These are phyloP conservation scores for Ferdinandea cuprea DNA, from an alignment of 2,888 invertebrate genomes.

Conservation along the genomic window DNA sequence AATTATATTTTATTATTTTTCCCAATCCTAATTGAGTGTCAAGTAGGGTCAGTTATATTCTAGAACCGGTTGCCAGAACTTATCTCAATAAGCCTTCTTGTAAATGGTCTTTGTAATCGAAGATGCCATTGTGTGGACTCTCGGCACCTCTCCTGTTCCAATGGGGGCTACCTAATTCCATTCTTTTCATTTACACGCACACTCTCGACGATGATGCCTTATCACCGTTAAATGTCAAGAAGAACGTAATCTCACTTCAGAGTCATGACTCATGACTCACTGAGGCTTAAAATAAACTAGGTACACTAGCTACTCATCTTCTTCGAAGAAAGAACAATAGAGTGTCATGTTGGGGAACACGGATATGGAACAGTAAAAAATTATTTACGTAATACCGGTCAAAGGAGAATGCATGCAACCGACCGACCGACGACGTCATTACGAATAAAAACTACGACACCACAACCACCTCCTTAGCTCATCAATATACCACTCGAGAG, in stretches of 20 bases:
- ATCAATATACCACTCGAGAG: conserved; percentile 32
- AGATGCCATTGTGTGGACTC: conserved; percentile 23
- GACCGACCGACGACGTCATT: conserved; percentile 39
- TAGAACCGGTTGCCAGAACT: conserved; percentile 49
- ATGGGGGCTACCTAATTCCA: conserved; percentile 39
- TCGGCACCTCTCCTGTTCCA: conserved; percentile 29
- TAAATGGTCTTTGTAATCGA: conserved; percentile 21
- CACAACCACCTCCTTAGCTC: neutral
- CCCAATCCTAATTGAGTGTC: conserved; percentile 66
- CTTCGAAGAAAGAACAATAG: conserved; percentile 2
- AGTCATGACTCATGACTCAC: conserved; percentile 8
- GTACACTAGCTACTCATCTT: conserved; percentile 2
- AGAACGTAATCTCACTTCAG: conserved; percentile 60
- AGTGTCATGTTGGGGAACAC: conserved; percentile 10
- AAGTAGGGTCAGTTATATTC: conserved; percentile 50
- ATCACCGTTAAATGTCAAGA: conserved; percentile 72
- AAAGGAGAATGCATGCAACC: conserved; percentile 44
- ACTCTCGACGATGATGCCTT: conserved; percentile 42
- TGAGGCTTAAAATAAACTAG: conserved; percentile 38
- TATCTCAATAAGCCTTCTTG: conserved; percentile 4
- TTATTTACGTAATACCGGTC: conserved; percentile 58
- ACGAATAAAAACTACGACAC: too few relatives aligned
- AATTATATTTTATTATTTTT: conserved; percentile 56
- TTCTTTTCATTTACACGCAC: conserved; percentile 40
- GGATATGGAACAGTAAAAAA: neutral